Base-by-base conservation (phyloP, 2,113 vertebrate genomes). In the Bubo bubo region DNA sequence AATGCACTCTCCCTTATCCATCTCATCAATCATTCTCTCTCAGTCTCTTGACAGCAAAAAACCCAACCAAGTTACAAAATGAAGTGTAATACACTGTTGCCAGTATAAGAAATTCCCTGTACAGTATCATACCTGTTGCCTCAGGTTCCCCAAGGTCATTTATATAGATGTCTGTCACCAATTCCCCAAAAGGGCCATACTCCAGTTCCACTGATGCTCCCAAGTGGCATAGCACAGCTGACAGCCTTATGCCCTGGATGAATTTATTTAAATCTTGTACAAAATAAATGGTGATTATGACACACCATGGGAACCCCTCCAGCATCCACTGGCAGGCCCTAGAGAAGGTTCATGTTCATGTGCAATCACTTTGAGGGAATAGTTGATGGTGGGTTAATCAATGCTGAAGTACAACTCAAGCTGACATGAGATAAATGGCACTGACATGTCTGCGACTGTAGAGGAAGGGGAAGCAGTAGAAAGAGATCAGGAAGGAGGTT, bases 11-110 rank as follows among this genome's bases (percentile, higher is more conserved):
- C 35, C 52, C 30, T 91, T 52, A 76, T 32, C 19, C 43, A 88
- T 74, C 24, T 91, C 89, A 71, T 95, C 62, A 62, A 8, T 89
- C 56, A 62, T 58, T 74, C 59, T 83, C 35, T 64, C 68, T 50
- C 53, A 32, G 43, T 59, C 49, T 71, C 62, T 64, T 63, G 79
- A 81, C 8, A 73, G 74, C 45, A 92, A 58, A 28, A 73, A 92
- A 76, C 14, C 20, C 26, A 80, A 32, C 10, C 41, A 86, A 79
- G 41, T 58, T 88, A 88, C 30, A 90, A 79, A 79, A 75, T 39
- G 1, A 79, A 59, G 20, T 75, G 32, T 24, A 81, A 86, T 35
- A 53, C 32, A 35, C 32, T 37, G 26, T 55, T 76, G 39, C 49
- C 79, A 80, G 15, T 52, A 68, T 13, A 88, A 52, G 43, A 77